Percentiles rank a stretch among this genome's conserved stretches.
Conservation (phyloP, 2,888 invertebrate genomes). For the Chirona hameri region DNA sequence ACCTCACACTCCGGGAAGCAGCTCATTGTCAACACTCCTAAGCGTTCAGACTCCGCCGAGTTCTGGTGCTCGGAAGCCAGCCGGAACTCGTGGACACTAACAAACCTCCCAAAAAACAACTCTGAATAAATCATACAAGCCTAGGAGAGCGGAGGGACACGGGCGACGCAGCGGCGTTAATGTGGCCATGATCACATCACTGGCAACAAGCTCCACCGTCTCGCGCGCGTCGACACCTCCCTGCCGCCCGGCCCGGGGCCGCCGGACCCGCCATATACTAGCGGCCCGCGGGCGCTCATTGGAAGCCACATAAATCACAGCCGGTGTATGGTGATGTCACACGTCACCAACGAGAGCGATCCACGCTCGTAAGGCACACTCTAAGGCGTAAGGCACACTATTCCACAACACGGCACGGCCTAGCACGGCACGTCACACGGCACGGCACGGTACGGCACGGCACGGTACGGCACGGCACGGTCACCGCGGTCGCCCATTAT, state of each 20-base stretch:
- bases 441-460: background rate
- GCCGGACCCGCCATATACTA: too few relatives aligned
- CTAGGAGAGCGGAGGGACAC: too few relatives aligned
- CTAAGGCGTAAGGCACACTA: too few relatives aligned
- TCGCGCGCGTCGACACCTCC: background rate
- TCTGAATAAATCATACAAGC: too few relatives aligned
- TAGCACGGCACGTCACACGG: background rate
- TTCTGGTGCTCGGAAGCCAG: background rate
- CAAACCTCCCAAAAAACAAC: too few relatives aligned
- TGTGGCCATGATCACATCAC: background rate
- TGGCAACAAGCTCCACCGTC: background rate
- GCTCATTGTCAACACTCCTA: background rate
- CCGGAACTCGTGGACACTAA: background rate
- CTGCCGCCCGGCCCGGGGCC: background rate
- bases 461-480: background rate
- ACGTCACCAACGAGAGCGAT: background rate
- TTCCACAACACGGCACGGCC: too few relatives aligned
- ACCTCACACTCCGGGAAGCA: too few relatives aligned
- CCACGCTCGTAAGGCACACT: too few relatives aligned
- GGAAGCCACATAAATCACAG: constrained; percentile 12
- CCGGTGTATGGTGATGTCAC: background rate
- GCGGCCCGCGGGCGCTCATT: background rate
- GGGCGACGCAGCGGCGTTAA: background rate
- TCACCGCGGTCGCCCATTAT: background rate
- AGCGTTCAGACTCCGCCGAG: background rate